Evolutionary conservation across 2,888 invertebrate species (phyloP), one percentile per base, ranked within the genome.

Genomic region (Netelia melanura): DNA sequence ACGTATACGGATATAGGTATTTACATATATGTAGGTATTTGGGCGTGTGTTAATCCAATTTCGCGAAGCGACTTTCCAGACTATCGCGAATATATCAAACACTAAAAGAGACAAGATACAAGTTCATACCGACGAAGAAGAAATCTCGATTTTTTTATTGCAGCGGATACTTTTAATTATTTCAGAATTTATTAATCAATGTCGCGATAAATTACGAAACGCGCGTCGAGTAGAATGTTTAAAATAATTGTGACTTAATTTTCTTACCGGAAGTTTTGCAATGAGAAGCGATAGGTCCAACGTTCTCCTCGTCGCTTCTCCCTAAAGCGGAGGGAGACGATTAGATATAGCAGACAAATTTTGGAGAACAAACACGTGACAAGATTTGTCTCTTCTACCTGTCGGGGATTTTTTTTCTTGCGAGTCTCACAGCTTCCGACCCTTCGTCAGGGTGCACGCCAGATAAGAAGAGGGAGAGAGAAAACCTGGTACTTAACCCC

Each of bases 11-110:
- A 76, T 61, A 44, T 48, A 48, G 17, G 43, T 43, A 30, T 38
- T n/a, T 70, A 54, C 38, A 25, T 48, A 17, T 61, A 3, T 61
- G 44, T n/a, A 72, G 38, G 2, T 61, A 17, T 75, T 30, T 52
- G 25, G 9, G 10, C 3, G 44, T 58, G 48, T 77, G 75, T 78
- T 85, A 70, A 79, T 82, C 85, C 78, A 75, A 83, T 81, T 52
- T 79, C 79, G 67, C 54, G 17, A 74, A 79, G 58, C n/a, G 72
- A 65, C 77, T 68, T 61, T 77, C 25, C 67, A 2, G 30, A 76
- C 3, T 14, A 71, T 80, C 76, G 48, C 58, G 25, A 25, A 72
- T 84, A 67, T 77, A 75, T 84, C 67, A 77, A 84, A 81, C 64
- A n/a, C 44, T 2, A n/a, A 8, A 5, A 2, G 21, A 54, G 23